Evolutionary conservation across 1,140 invertebrate genomes (phyloP).

Genomic region (Bombus huntii): DNA sequence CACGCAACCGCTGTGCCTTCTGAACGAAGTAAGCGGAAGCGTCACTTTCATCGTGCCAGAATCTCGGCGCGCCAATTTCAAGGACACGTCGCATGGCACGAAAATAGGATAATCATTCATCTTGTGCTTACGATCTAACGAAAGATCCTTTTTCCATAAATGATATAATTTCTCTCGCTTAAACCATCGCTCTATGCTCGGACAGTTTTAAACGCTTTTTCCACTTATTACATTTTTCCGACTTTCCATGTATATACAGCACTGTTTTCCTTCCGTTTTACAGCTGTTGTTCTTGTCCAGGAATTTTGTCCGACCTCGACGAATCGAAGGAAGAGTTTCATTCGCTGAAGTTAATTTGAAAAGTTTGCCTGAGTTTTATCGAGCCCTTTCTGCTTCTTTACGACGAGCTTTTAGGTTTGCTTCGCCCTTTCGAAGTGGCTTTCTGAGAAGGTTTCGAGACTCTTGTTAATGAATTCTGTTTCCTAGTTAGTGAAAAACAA

Average conservation of each 20-base stretch:
- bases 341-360: constrained; percentile 9
- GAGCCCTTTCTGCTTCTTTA: not conserved
- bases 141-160: constrained; percentile 23
- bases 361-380: not conserved
- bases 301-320: no score
- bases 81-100: constrained; percentile 68
- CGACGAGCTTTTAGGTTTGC: not conserved
- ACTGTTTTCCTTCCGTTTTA: not conserved
- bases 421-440: not conserved
- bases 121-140: constrained; percentile 1
- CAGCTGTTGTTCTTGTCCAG: not conserved
- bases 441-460: not conserved
- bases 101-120: constrained; percentile 77
- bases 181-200: not conserved
- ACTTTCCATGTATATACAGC: no score
- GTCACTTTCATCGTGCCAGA: constrained; percentile 78
- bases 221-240: no score
- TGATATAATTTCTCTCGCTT: not conserved
- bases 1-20: constrained; percentile 79
- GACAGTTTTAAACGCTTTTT: no score
- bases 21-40: constrained; percentile 75
- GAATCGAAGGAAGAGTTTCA: not conserved
- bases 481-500: no score
- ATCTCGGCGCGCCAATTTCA: constrained; percentile 75
- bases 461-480: not conserved